These are phyloP conservation scores for Tautogolabrus adspersus DNA, from an alignment of 2,113 vertebrate species.

Conservation along the genomic window DNA sequence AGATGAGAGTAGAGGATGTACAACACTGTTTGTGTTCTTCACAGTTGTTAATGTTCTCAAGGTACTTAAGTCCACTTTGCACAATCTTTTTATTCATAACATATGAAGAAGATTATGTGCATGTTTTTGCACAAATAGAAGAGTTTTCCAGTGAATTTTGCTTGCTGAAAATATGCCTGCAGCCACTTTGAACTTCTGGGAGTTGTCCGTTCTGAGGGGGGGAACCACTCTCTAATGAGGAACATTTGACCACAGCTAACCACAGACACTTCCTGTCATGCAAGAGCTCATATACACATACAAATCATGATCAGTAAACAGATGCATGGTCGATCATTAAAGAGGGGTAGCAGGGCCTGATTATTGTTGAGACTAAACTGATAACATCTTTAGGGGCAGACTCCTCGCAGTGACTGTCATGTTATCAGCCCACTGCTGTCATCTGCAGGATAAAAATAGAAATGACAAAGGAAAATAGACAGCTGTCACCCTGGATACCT, in stretches of 20 bases:
- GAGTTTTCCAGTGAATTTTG: not conserved
- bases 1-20: conserved; percentile 3
- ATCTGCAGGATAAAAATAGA: conserved; percentile 62
- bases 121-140: not conserved
- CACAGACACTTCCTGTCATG: conserved; percentile 1
- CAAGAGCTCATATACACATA: conserved; percentile 14
- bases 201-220: not conserved
- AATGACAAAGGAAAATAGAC: conserved; percentile 22
- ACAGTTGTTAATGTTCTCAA: not conserved
- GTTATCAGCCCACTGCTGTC: conserved; percentile 60
- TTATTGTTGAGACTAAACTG: not conserved
- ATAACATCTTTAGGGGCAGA: not conserved
- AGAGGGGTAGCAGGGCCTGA: not conserved
- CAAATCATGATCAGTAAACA: not conserved
- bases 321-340: not conserved
- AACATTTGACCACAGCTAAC: conserved; percentile 31
- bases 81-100: not conserved
- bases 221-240: conserved; percentile 26
- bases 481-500: not conserved
- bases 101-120: conserved; percentile 6
- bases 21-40: conserved; percentile 4
- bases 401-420: conserved; percentile 4
- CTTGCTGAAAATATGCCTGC: conserved; percentile 3
- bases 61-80: not conserved
- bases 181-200: conserved; percentile 17